These are phyloP conservation scores for Centropus bengalensis DNA, from an alignment of 2,113 vertebrate genomes.

Conservation along the genomic window DNA sequence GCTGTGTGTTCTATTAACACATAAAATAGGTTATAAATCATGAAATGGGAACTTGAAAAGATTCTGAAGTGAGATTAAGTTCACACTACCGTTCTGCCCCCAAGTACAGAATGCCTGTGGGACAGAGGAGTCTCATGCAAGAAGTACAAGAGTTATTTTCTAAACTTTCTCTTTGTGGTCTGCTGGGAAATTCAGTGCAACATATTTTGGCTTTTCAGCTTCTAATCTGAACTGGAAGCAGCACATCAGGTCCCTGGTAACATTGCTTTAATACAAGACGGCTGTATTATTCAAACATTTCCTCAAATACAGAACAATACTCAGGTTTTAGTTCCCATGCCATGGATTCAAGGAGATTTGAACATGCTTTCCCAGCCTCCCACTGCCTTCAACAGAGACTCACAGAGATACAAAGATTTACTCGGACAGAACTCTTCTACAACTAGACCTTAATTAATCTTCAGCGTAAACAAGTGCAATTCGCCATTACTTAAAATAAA, in stretches of 20 bases:
- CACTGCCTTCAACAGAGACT: background rate
- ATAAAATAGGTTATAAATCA: background rate
- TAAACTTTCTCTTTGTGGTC: background rate
- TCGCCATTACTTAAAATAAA: background rate
- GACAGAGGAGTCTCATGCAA: background rate
- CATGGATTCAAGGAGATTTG: background rate
- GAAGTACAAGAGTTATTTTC: background rate
- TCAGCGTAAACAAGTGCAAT: background rate
- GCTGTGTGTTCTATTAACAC: background rate
- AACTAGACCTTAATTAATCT: background rate
- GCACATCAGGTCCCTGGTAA: background rate
- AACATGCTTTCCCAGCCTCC: background rate
- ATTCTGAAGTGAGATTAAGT: background rate
- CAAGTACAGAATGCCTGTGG: background rate
- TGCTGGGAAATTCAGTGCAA: background rate
- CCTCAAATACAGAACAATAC: background rate
- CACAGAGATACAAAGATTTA: background rate
- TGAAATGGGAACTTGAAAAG: slow-evolving; percentile 22
- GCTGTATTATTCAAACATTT: background rate
- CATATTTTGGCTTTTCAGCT: background rate
- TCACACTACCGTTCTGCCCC: background rate
- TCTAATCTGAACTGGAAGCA: background rate
- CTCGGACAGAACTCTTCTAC: background rate
- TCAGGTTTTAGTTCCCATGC: background rate
- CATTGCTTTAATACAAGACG: background rate